Base-by-base conservation (phyloP, 2,888 invertebrate species). In the Protonemura montana region DNA sequence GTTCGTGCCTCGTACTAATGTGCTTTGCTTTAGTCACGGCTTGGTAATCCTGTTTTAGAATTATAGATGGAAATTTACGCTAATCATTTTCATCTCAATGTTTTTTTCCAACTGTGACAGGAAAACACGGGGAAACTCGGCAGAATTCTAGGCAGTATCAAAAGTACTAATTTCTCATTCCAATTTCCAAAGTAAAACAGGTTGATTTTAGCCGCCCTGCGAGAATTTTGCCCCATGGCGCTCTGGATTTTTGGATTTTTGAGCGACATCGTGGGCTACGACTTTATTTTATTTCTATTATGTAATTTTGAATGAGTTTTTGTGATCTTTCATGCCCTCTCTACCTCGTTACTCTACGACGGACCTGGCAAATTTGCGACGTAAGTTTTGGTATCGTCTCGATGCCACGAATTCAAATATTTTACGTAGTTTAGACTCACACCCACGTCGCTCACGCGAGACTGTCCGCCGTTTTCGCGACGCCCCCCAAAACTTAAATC, bases 281-380 rank as follows among this genome's bases (percentile, higher is more conserved):
- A 28, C 85, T 76, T 80, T 82, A 86, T 88, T 87, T 88, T 76
- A 80, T 59, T 59, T 59, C 59, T 59, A 59, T 59, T 85, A 87
- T 88, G 84, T 87, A 86, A 85, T 87, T 88, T 88, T 87, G 87
- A 87, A 88, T 86, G 77, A 30, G 80, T 59, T 86, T 87, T 88
- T 88, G 88, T 87, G 86, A 87, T 87, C 86, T 87, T 87, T 88
- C 87, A 87, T 88, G 87, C 88, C 85, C 85, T 78, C 59, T 59
- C 59, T 21, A 21, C 59, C 16, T 59, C 59, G 59, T 59, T 16
- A 59, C 59, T 7, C 59, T 59, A 59, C 59, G 59, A 59, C 88
- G 87, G 87, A 87, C 86, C 86, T 87, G 16, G 59, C 13, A 2
- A 86, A 86, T 87, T 86, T 81, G 87, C 85, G 84, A 87, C 88